phyloP scores from a whole-genome alignment of 37 sponge, comb jelly and placozoan species.

The Axinella damicornis region DNA sequence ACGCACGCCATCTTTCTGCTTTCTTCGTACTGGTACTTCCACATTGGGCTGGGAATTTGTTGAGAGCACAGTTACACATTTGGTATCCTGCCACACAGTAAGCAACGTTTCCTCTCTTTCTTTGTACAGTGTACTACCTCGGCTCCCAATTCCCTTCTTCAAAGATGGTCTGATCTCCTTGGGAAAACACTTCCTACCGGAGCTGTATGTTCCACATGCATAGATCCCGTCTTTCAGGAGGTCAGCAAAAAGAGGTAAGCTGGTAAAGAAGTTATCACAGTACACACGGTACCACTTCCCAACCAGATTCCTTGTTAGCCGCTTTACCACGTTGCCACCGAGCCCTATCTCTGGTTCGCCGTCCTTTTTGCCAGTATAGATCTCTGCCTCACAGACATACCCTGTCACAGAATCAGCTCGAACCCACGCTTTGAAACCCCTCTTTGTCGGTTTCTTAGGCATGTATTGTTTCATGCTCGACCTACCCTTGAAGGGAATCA shows the following conservation, averaged over 20 bases:
- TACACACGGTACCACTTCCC: constrained; percentile 15
- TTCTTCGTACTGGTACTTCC: background rate
- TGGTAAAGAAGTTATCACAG: constrained; percentile 30
- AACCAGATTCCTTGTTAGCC: constrained; percentile 5
- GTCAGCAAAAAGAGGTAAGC: background rate
- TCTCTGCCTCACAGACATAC: constrained; percentile 16
- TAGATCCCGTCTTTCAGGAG: constrained; percentile 10
- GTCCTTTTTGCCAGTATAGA: constrained; percentile 24
- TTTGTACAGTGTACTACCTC: background rate
- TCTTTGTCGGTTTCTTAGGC: constrained; percentile 29
- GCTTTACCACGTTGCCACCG: constrained; percentile 22
- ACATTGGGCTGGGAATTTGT: background rate
- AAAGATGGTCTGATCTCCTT: constrained; percentile 7
- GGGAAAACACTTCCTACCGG: constrained; percentile 26
- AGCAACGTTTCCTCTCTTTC: background rate
- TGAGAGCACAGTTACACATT: background rate
- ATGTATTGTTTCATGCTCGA: constrained; percentile 41
- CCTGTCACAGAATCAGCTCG: constrained; percentile 23
- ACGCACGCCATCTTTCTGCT: constrained; percentile 9
- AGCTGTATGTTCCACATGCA: constrained; percentile 19
- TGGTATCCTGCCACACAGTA: constrained; percentile 21
- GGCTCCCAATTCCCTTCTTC: background rate
- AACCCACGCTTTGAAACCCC: constrained; percentile 43
- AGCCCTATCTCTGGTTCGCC: constrained; percentile 20
- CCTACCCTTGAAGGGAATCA: too few species aligned